Evolutionary conservation across 2,888 invertebrate species (phyloP).

Genomic region (Pristionchus exspectatus): DNA sequence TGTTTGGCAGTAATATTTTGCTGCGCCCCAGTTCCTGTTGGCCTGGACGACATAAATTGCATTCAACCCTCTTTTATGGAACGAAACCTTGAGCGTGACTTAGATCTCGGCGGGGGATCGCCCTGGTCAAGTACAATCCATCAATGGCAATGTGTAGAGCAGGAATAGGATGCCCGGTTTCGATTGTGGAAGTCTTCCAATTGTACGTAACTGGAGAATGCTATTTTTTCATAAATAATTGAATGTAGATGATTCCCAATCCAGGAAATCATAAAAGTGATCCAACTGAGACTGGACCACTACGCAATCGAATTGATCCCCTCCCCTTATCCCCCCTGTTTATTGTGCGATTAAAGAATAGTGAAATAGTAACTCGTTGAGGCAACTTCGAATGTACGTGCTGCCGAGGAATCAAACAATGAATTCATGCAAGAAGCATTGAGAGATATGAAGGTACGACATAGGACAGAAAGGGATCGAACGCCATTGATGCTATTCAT

Average conservation of each 20-base stretch:
- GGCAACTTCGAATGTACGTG: slow-evolving; percentile 28
- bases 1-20: neutral
- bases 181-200: neutral
- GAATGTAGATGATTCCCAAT: no score
- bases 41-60: neutral
- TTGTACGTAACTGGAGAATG: no score
- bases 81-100: neutral
- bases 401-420: slow-evolving; percentile 33
- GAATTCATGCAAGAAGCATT: slow-evolving; percentile 50
- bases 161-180: neutral
- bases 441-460: slow-evolving; percentile 43
- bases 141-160: neutral
- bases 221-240: no score
- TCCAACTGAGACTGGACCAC: no score
- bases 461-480: no score
- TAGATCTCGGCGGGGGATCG: neutral
- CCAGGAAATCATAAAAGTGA: no score
- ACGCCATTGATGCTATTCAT: no score
- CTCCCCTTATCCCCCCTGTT: no score
- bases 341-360: no score
- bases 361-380: neutral
- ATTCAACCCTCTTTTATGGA: neutral
- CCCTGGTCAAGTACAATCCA: neutral
- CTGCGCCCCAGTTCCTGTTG: neutral
- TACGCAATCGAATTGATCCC: no score